A percentile compares a stretch with the other conserved stretches of the same genome.
phyloP scores from a whole-genome alignment of 2,888 invertebrate genomes.

The Ectobius pallidus region DNA sequence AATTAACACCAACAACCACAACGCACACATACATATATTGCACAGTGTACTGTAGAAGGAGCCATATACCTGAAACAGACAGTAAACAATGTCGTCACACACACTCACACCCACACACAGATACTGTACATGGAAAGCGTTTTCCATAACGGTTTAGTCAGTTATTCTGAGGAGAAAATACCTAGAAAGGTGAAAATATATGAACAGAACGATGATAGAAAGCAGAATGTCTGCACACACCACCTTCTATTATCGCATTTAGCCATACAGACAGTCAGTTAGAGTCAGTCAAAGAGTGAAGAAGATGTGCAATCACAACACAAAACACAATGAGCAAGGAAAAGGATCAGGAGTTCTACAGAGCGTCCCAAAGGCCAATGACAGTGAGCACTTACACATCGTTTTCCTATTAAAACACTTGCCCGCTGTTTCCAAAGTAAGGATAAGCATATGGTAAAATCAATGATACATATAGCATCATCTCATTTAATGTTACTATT shows the following conservation, averaged over 20 bases:
- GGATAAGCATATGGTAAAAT: no score
- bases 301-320: slow-evolving; percentile 32
- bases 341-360: slow-evolving; percentile 13
- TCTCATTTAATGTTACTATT: no score
- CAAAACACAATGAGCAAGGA: slow-evolving; percentile 17
- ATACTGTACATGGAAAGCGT: slow-evolving; percentile 38
- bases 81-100: slow-evolving; percentile 30
- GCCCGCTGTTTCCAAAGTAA: no score
- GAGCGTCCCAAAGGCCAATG: no score
- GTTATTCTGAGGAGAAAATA: background rate
- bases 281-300: slow-evolving; percentile 27
- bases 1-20: slow-evolving; percentile 5
- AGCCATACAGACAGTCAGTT: background rate
- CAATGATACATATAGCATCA: no score
- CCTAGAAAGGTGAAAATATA: no score
- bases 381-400: no score
- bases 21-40: slow-evolving; percentile 31
- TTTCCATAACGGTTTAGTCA: slow-evolving; percentile 28
- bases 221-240: no score
- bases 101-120: slow-evolving; percentile 30
- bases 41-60: slow-evolving; percentile 37
- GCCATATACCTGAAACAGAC: slow-evolving; percentile 40
- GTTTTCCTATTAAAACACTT: no score
- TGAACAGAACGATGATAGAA: no score
- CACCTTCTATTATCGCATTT: no score